phyloP scores from a whole-genome alignment of 37 sponge, comb jelly and placozoan species.

The Beroe ovata region DNA sequence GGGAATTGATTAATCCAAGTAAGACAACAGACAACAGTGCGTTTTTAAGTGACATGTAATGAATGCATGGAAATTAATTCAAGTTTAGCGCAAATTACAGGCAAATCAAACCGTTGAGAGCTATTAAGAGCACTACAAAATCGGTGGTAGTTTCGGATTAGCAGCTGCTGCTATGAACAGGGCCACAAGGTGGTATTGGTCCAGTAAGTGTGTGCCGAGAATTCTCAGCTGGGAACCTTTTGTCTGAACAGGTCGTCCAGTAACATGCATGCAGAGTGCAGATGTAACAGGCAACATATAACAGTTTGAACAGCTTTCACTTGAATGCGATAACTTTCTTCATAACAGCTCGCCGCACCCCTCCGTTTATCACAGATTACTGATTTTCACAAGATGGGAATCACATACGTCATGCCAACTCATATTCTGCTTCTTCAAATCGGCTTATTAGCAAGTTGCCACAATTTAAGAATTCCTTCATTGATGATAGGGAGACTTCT shows the following conservation, averaged over 20 bases:
- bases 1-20: background rate
- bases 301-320: constrained; percentile 44
- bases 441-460: background rate
- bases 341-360: constrained; percentile 40
- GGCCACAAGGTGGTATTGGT: background rate
- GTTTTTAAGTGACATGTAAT: background rate
- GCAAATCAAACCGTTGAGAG: constrained; percentile 60
- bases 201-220: constrained; percentile 13
- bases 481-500: background rate
- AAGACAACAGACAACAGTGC: background rate
- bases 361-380: constrained; percentile 16
- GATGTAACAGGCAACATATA: constrained; percentile 66
- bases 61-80: constrained; percentile 30
- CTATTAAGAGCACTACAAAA: constrained; percentile 63
- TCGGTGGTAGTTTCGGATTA: constrained; percentile 51
- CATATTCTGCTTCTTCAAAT: background rate
- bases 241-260: constrained; percentile 58
- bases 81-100: constrained; percentile 66
- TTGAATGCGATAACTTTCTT: constrained; percentile 10
- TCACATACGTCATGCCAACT: constrained; percentile 50
- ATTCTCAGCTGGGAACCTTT: constrained; percentile 52
- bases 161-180: constrained; percentile 57
- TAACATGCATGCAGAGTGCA: constrained; percentile 65
- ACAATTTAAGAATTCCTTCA: background rate
- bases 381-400: background rate